These are phyloP conservation scores for Penaeus japonicus DNA, from an alignment of 1,140 invertebrate species.

Conservation along the genomic window DNA sequence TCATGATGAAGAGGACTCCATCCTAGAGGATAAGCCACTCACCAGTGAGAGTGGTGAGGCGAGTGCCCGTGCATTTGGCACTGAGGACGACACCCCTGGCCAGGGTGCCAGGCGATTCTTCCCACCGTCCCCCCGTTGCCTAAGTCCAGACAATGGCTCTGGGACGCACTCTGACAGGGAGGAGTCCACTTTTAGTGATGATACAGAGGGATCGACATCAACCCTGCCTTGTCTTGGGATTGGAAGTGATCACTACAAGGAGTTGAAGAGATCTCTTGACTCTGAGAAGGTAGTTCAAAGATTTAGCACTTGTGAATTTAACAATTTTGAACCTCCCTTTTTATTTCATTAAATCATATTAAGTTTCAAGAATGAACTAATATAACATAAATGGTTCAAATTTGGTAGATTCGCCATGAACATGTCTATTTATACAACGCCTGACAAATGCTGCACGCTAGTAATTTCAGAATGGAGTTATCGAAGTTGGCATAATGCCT, in stretches of 20 bases:
- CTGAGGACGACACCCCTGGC: not conserved
- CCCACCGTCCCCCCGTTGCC: not conserved
- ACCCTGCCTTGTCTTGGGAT: not conserved
- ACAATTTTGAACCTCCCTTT: not conserved
- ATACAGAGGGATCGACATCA: not conserved
- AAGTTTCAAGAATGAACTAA: too few species aligned
- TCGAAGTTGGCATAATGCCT: too few species aligned
- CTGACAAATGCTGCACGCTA: constrained; percentile 2
- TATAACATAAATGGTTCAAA: not conserved
- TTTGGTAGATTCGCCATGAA: not conserved
- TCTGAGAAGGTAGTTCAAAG: constrained; percentile 31
- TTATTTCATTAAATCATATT: not conserved
- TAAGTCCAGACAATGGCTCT: not conserved
- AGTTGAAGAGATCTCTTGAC: constrained; percentile 10
- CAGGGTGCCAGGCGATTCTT: not conserved
- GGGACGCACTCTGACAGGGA: constrained; percentile 2
- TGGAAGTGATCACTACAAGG: not conserved
- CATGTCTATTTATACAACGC: not conserved
- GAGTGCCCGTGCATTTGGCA: not conserved
- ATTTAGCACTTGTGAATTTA: not conserved
- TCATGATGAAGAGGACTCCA: constrained; percentile 34
- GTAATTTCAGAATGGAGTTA: not conserved
- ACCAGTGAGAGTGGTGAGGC: not conserved
- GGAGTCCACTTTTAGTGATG: constrained; percentile 4
- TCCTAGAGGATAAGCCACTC: constrained; percentile 37